Conservation (phyloP, 2,113 vertebrate species). For the Stomatorhinus ivindoensis region DNA sequence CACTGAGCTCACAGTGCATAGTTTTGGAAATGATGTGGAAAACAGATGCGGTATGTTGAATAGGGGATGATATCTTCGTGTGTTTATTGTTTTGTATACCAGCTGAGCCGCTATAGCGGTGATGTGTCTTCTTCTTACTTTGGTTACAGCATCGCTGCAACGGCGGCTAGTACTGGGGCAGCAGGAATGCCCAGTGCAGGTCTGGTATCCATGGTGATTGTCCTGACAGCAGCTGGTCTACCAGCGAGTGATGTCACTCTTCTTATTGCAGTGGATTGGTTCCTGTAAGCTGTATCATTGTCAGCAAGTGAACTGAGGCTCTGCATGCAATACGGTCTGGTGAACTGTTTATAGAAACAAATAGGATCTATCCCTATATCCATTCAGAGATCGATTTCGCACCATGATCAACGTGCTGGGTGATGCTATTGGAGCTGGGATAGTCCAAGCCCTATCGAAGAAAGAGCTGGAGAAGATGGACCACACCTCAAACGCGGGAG, state of each 20-base stretch:
- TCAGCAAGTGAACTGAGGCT: neutral
- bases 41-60: neutral
- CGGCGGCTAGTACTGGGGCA: constrained; percentile 69
- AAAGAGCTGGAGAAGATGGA: constrained; percentile 65
- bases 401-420: constrained; percentile 76
- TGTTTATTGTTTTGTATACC: neutral
- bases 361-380: neutral
- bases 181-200: constrained; percentile 73
- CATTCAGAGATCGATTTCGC: constrained; percentile 69
- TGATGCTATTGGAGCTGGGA: constrained; percentile 68
- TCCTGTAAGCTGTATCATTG: constrained; percentile 63
- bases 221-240: constrained; percentile 67
- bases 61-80: neutral
- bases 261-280: constrained; percentile 75
- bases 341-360: neutral
- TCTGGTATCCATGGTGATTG: constrained; percentile 74
- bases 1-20: neutral
- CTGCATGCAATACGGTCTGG: neutral
- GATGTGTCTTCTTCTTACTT: constrained; percentile 18
- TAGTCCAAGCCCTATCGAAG: constrained; percentile 71
- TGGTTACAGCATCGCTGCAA: constrained; percentile 63
- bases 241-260: constrained; percentile 69
- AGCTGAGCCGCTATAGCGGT: neutral
- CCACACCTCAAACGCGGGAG: neutral
- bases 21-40: neutral